These are phyloP conservation scores for Nebria brevicollis DNA, from an alignment of 2,888 invertebrate genomes.

Conservation along the genomic window DNA sequence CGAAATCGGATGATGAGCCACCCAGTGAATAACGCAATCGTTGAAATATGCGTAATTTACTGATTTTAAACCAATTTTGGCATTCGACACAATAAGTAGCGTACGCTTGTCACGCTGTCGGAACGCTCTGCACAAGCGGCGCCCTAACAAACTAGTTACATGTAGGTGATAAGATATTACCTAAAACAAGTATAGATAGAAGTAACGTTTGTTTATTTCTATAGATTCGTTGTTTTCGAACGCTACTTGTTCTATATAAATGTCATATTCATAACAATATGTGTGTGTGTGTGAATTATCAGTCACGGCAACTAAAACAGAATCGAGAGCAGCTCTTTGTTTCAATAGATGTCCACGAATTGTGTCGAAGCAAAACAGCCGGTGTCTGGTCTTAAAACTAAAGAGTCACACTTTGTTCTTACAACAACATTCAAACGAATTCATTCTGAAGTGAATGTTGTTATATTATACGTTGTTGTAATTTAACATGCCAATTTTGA, in stretches of 20 bases:
- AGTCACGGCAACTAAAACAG: neutral
- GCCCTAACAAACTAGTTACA: too few relatives aligned
- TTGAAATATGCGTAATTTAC: too few relatives aligned
- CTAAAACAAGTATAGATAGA: too few relatives aligned
- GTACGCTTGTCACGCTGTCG: neutral
- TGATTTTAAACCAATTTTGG: conserved; percentile 3
- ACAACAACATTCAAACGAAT: conserved; percentile 43
- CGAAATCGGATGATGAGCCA: too few relatives aligned
- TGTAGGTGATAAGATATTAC: too few relatives aligned
- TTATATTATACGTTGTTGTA: conserved; percentile 33
- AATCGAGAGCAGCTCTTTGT: neutral
- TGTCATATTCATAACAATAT: conserved; percentile 23
- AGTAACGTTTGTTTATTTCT: neutral
- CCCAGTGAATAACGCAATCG: too few relatives aligned
- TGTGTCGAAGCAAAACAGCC: conserved; percentile 38
- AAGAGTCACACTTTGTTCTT: conserved; percentile 39
- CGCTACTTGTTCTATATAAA: conserved; percentile 21
- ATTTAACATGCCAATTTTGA: conserved; percentile 43
- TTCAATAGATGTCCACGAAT: conserved; percentile 15
- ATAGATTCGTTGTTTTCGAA: conserved; percentile 40
- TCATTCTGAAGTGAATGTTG: conserved; percentile 10
- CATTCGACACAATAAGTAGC: conserved; percentile 43
- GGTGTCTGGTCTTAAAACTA: conserved; percentile 41
- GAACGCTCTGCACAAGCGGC: too few relatives aligned
- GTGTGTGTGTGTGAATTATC: neutral